Percentiles rank a stretch among this genome's conserved stretches.
phyloP scores from a whole-genome alignment of 1,140 invertebrate genomes.

The Drosophila willistoni region DNA sequence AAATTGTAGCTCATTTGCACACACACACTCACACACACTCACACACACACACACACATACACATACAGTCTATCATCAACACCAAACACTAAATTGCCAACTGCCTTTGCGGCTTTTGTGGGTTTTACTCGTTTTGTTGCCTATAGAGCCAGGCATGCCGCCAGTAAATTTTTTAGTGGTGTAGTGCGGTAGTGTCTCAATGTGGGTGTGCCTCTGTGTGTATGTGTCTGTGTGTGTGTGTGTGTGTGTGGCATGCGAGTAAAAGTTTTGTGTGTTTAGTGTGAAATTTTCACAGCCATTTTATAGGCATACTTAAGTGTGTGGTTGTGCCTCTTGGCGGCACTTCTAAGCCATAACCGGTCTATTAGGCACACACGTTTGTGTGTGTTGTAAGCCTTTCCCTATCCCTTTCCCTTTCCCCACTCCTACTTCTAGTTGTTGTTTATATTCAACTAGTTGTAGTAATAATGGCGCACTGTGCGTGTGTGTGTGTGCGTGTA shows the following conservation, averaged over 20 bases:
- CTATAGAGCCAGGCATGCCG: background rate
- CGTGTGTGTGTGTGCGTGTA: conserved; percentile 42
- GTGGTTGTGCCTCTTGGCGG: conserved; percentile 69
- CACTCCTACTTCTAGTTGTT: conserved; percentile 39
- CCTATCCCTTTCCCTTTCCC: background rate
- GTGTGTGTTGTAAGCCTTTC: conserved; percentile 61
- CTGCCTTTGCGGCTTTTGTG: conserved; percentile 34
- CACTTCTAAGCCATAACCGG: conserved; percentile 61
- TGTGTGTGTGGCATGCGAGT: conserved; percentile 28
- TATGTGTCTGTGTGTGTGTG: background rate
- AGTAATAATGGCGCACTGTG: conserved; percentile 14
- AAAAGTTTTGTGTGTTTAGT: conserved; percentile 68
- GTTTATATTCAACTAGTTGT: conserved; percentile 27
- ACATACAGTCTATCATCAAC: conserved; percentile 54
- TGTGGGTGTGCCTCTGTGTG: background rate
- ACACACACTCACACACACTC: conserved; percentile 45
- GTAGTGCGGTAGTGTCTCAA: background rate
- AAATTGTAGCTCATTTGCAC: conserved; percentile 74
- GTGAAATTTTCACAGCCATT: conserved; percentile 79
- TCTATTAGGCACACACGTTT: conserved; percentile 41
- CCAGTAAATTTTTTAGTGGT: conserved; percentile 3
- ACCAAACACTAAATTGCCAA: conserved; percentile 44
- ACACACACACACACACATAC: conserved; percentile 7
- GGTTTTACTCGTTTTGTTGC: conserved; percentile 13
- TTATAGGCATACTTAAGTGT: conserved; percentile 78